Evolutionary conservation across 2,113 vertebrate genomes (phyloP).

Genomic region (Manacus vitellinus): DNA sequence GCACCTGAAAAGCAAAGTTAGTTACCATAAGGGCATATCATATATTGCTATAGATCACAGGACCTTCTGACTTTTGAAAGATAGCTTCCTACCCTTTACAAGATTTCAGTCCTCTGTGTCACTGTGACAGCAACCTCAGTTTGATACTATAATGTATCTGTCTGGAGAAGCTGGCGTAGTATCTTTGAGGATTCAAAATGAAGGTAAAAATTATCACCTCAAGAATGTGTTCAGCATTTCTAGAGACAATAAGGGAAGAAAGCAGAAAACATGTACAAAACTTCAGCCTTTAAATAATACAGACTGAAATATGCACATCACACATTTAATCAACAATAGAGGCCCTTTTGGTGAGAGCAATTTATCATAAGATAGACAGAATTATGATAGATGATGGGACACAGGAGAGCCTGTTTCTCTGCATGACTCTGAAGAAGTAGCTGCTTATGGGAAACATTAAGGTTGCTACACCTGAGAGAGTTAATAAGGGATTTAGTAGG

Average conservation of each 20-base stretch:
- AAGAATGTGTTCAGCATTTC: background rate
- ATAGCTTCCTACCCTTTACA: background rate
- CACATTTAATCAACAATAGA: constrained; percentile 47
- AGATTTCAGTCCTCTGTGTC: constrained; percentile 14
- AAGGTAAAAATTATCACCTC: background rate
- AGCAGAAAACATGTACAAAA: background rate
- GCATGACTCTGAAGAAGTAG: background rate
- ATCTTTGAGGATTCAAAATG: background rate
- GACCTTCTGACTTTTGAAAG: constrained; percentile 39
- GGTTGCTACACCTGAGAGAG: background rate
- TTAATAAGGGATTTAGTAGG: constrained; percentile 1
- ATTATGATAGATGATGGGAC: constrained; percentile 7
- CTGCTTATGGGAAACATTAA: background rate
- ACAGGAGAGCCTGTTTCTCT: background rate
- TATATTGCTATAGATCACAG: background rate
- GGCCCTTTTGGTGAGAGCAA: background rate
- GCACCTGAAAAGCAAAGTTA: background rate
- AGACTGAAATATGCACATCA: constrained; percentile 36
- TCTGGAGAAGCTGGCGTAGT: background rate
- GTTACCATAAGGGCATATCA: background rate
- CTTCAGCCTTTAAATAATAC: background rate
- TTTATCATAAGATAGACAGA: constrained; percentile 32
- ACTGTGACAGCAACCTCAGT: constrained; percentile 20
- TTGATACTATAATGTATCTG: background rate
- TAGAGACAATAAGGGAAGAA: background rate